These are phyloP conservation scores for Hydractinia echinata DNA, from an alignment of 30 jellyfish, hydroid and myxozoan genomes.

Conservation along the genomic window DNA sequence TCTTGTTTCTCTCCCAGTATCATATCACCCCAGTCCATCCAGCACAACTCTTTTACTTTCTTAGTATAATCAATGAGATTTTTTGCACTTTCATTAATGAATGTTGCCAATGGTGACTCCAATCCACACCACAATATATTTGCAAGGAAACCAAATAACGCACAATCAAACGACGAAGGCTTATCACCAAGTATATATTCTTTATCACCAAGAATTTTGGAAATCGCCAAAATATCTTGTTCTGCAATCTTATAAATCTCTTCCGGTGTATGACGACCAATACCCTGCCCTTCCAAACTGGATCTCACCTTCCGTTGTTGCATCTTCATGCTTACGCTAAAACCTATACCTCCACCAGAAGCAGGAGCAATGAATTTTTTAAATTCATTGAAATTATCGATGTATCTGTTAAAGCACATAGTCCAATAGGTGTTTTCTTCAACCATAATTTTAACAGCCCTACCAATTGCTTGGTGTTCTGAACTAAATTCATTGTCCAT, in stretches of 20 bases:
- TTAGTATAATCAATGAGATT: conserved; percentile 68
- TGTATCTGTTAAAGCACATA: conserved; percentile 47
- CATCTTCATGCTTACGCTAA: conserved; percentile 66
- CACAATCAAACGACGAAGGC: conserved; percentile 63
- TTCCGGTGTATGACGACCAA: conserved; percentile 88
- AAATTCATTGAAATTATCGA: conserved; percentile 71
- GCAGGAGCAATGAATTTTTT: conserved; percentile 58
- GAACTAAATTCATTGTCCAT: conserved; percentile 62
- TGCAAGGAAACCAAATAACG: conserved; percentile 76
- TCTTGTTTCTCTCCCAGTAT: conserved; percentile 86
- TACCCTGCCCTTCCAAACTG: conserved; percentile 76
- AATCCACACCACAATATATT: conserved; percentile 53
- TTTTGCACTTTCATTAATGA: conserved; percentile 51
- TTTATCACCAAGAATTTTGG: conserved; percentile 79
- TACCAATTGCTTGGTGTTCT: conserved; percentile 68
- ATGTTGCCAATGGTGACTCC: conserved; percentile 54
- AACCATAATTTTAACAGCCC: conserved; percentile 71
- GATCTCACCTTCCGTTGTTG: conserved; percentile 69
- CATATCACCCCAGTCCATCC: conserved; percentile 90
- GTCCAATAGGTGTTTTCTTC: conserved; percentile 80
- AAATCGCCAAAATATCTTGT: conserved; percentile 74
- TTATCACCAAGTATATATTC: conserved; percentile 72
- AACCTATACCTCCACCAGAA: conserved; percentile 50
- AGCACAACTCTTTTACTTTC: conserved; percentile 68
- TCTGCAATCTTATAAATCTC: conserved; percentile 83